phyloP scores from a whole-genome alignment of 1,140 invertebrate species.

The Calephelis nemesis region DNA sequence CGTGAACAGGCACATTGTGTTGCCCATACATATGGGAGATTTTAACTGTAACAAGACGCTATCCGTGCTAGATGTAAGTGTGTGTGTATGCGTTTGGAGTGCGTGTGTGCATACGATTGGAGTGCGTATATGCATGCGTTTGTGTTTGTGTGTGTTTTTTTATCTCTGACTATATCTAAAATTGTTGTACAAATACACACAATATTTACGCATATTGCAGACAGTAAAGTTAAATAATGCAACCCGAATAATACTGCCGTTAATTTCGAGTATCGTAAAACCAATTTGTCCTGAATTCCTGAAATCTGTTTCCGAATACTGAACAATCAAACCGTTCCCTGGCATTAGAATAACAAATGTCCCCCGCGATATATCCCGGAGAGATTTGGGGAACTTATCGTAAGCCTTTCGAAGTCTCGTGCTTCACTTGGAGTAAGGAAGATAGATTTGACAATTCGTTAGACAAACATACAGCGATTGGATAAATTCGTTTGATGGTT shows the following conservation, averaged over 20 bases:
- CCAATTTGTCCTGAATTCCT: neutral
- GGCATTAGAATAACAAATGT: conserved; percentile 18
- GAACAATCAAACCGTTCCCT: conserved; percentile 13
- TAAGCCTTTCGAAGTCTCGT: conserved; percentile 5
- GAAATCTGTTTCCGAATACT: neutral
- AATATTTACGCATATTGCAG: no score
- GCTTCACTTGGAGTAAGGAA: neutral
- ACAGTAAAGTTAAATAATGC: no score
- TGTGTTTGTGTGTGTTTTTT: no score
- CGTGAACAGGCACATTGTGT: no score
- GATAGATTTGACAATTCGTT: conserved; percentile 13
- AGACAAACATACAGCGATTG: conserved; percentile 9
- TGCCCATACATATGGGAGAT: no score
- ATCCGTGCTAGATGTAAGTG: no score
- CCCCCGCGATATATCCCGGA: conserved; percentile 1
- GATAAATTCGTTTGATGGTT: conserved; percentile 9
- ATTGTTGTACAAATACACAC: no score
- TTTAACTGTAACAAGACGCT: no score
- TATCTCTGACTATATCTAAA: no score
- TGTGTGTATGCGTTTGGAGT: no score
- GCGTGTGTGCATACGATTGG: no score
- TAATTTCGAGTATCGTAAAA: neutral
- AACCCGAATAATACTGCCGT: neutral
- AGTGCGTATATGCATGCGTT: no score
- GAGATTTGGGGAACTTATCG: conserved; percentile 14